These are phyloP conservation scores for Drosophila chauvacae DNA, from an alignment of 1,140 invertebrate genomes.

Conservation along the genomic window DNA sequence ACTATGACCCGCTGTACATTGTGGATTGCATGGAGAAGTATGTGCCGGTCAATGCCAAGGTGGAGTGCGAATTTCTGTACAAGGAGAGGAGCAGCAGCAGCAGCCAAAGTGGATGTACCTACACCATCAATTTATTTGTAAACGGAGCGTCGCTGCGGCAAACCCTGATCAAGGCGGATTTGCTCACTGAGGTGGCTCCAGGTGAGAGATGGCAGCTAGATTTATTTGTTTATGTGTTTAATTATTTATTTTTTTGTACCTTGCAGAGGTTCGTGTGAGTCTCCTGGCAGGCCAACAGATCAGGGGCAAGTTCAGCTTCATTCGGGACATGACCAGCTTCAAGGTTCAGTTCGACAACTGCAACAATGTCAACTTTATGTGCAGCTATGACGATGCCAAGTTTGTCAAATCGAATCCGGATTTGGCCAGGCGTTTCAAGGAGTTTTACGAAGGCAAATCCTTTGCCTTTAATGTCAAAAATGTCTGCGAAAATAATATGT, in stretches of 20 bases:
- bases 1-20: slow-evolving; percentile 85
- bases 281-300: slow-evolving; percentile 79
- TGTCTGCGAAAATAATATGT: slow-evolving; percentile 83
- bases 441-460: slow-evolving; percentile 76
- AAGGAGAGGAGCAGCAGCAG: slow-evolving; percentile 28
- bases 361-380: slow-evolving; percentile 65
- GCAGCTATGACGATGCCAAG: slow-evolving; percentile 75
- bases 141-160: slow-evolving; percentile 68
- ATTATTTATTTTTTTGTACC: slow-evolving; percentile 1
- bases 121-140: slow-evolving; percentile 69
- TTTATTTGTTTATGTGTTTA: no score
- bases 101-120: slow-evolving; percentile 13
- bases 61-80: slow-evolving; percentile 71
- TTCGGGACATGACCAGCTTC: slow-evolving; percentile 77
- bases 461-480: slow-evolving; percentile 74
- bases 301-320: slow-evolving; percentile 68
- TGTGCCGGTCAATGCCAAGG: slow-evolving; percentile 65
- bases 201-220: slow-evolving; percentile 22
- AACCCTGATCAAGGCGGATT: slow-evolving; percentile 58
- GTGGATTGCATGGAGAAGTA: slow-evolving; percentile 87
- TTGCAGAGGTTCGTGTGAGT: slow-evolving; percentile 65
- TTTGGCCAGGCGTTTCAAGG: slow-evolving; percentile 69
- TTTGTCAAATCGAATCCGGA: slow-evolving; percentile 80
- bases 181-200: slow-evolving; percentile 64
- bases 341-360: slow-evolving; percentile 73